These are phyloP conservation scores for Nothobranchius furzeri DNA, from an alignment of 2,113 vertebrate species.

Conservation along the genomic window DNA sequence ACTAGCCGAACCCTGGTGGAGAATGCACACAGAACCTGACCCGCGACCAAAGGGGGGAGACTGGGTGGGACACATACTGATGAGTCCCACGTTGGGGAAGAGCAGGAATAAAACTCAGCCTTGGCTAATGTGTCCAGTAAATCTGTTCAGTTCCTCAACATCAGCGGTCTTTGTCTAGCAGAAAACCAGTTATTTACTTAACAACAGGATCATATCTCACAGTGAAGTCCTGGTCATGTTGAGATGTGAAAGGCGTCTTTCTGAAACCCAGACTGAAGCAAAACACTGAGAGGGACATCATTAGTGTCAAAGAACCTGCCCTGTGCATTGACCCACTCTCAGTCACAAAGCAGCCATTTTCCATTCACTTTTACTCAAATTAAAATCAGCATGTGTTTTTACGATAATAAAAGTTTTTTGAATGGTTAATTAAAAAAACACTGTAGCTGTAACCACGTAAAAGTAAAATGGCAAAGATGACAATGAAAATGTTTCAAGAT, in stretches of 20 bases:
- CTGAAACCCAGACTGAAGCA: neutral
- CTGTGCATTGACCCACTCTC: neutral
- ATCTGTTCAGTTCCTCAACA: conserved; percentile 13
- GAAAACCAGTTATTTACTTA: conserved; percentile 40
- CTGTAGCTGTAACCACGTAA: neutral
- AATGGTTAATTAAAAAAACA: too few species aligned
- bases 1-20: conserved; percentile 67
- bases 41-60: conserved; percentile 52
- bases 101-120: conserved; percentile 28
- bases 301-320: conserved; percentile 37
- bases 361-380: neutral
- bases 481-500: neutral
- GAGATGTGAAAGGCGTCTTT: conserved; percentile 39
- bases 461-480: neutral
- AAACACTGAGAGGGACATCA: conserved; percentile 2
- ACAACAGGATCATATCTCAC: conserved; percentile 50
- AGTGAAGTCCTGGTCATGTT: conserved; percentile 46
- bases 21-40: conserved; percentile 72
- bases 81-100: conserved; percentile 29
- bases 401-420: too few species aligned
- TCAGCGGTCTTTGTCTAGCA: conserved; percentile 53
- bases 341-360: conserved; percentile 6
- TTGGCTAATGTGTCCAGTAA: conserved; percentile 10
- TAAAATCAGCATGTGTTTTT: neutral
- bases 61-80: conserved; percentile 46